These are phyloP conservation scores for Drosophila rellima DNA, from an alignment of 2,888 invertebrate genomes.

Conservation along the genomic window DNA sequence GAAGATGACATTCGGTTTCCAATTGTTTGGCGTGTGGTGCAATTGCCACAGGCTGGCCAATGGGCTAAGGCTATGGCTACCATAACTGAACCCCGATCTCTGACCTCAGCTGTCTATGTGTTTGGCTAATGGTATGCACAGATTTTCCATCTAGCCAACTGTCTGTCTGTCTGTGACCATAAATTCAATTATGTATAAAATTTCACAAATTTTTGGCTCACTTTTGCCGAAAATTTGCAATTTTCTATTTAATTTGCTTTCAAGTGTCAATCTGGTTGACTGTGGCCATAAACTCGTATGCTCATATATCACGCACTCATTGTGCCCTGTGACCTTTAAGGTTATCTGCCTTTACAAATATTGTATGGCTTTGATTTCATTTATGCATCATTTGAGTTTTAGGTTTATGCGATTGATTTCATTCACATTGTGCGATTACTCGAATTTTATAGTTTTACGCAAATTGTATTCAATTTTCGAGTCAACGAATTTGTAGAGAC, in stretches of 20 bases:
- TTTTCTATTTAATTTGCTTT: conserved; percentile 80
- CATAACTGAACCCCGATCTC: conserved; percentile 31
- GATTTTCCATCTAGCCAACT: conserved; percentile 16
- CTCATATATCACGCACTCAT: conserved; percentile 38
- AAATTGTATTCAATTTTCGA: conserved; percentile 10
- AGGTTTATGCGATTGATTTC: conserved; percentile 77
- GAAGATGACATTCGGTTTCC: conserved; percentile 84
- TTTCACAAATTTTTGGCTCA: conserved; percentile 76
- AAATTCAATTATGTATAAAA: conserved; percentile 83
- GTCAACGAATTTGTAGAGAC: background rate
- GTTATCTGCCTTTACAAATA: conserved; percentile 59
- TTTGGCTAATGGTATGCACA: conserved; percentile 72
- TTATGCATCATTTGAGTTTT: conserved; percentile 78
- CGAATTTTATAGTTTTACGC: conserved; percentile 32
- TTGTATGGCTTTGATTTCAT: conserved; percentile 68
- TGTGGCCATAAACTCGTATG: conserved; percentile 45
- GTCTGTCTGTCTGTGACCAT: conserved; percentile 58
- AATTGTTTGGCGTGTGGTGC: conserved; percentile 76
- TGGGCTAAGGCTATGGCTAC: conserved; percentile 25
- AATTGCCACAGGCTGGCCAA: conserved; percentile 64
- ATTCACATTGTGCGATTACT: conserved; percentile 53
- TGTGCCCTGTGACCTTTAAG: conserved; percentile 65
- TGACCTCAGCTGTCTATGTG: conserved; percentile 61
- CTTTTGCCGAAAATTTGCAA: conserved; percentile 64
- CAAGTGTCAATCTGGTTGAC: conserved; percentile 65